Conservation (phyloP, 2,113 vertebrate genomes). For the Nannospalax galili region DNA sequence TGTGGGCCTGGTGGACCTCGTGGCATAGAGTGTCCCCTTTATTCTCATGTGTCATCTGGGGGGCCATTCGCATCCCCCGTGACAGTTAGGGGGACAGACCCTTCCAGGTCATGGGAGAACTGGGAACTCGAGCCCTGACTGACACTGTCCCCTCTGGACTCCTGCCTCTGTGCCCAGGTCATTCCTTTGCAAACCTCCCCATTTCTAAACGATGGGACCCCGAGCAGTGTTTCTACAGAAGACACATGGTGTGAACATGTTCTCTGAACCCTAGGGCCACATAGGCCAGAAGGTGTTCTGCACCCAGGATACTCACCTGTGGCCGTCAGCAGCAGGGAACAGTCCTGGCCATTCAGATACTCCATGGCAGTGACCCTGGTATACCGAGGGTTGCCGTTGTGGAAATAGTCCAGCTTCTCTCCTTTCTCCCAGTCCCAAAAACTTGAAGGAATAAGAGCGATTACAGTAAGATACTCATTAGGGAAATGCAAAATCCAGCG, state of each 20-base stretch:
- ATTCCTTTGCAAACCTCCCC: background rate
- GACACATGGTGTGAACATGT: background rate
- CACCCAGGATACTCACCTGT: slow-evolving; percentile 83
- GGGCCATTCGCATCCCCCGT: too few species aligned
- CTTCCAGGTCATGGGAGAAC: too few species aligned
- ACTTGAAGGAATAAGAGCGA: slow-evolving; percentile 78
- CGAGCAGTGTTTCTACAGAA: background rate
- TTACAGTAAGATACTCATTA: background rate
- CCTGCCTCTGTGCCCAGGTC: background rate
- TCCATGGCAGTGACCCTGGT: slow-evolving; percentile 98
- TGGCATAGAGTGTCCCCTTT: background rate
- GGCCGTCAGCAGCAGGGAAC: slow-evolving; percentile 92
- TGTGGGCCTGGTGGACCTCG: background rate
- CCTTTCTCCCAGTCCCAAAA: slow-evolving; percentile 99
- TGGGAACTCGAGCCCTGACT: too few species aligned
- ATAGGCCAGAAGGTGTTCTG: accelerated
- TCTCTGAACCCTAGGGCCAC: background rate
- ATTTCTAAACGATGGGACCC: accelerated
- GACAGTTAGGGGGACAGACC: background rate
- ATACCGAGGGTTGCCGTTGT: slow-evolving; percentile 98
- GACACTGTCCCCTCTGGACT: background rate
- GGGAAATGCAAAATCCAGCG: background rate
- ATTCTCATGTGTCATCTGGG: accelerated
- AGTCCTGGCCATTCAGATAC: slow-evolving; percentile 96
- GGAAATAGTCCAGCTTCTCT: slow-evolving; percentile 97